A percentile compares a stretch with the other conserved stretches of the same genome.
phyloP scores from a whole-genome alignment of 2,113 vertebrate species.

The Etheostoma spectabile region DNA sequence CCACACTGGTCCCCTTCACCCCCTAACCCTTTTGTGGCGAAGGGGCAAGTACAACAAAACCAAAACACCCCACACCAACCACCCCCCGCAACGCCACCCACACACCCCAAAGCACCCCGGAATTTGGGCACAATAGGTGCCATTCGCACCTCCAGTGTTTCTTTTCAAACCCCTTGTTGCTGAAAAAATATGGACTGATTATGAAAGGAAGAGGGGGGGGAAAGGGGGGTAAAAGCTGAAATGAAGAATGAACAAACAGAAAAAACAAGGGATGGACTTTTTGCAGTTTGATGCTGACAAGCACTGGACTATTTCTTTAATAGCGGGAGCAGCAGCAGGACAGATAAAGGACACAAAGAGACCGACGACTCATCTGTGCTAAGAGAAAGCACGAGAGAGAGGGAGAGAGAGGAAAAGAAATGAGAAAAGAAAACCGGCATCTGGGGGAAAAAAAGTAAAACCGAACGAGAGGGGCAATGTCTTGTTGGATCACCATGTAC shows the following conservation, averaged over 20 bases:
- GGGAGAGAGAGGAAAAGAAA: neutral
- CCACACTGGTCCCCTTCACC: too few relatives aligned
- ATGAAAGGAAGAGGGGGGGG: conserved; percentile 37
- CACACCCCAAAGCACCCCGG: too few relatives aligned
- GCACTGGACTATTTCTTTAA: conserved; percentile 65
- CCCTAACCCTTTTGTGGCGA: too few relatives aligned
- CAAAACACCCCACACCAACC: too few relatives aligned
- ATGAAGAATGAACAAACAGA: conserved; percentile 53
- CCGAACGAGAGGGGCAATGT: conserved; percentile 31
- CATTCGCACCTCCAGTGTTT: conserved; percentile 67
- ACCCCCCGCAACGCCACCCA: too few relatives aligned
- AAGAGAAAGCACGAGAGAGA: conserved; percentile 7
- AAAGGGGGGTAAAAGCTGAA: conserved; percentile 41
- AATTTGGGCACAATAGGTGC: conserved; percentile 73
- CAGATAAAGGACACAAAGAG: conserved; percentile 30
- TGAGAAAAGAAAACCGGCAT: conserved; percentile 9
- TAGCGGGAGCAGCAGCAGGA: conserved; percentile 45
- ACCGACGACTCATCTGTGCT: conserved; percentile 39
- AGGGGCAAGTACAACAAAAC: too few relatives aligned
- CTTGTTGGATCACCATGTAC: conserved; percentile 21
- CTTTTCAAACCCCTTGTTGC: conserved; percentile 72
- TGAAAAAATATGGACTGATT: conserved; percentile 69
- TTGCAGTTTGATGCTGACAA: conserved; percentile 70
- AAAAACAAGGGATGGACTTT: conserved; percentile 47
- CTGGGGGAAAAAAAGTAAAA: conserved; percentile 20